These are phyloP conservation scores for Tetropium fuscum DNA, from an alignment of 2,888 invertebrate genomes.

Conservation along the genomic window DNA sequence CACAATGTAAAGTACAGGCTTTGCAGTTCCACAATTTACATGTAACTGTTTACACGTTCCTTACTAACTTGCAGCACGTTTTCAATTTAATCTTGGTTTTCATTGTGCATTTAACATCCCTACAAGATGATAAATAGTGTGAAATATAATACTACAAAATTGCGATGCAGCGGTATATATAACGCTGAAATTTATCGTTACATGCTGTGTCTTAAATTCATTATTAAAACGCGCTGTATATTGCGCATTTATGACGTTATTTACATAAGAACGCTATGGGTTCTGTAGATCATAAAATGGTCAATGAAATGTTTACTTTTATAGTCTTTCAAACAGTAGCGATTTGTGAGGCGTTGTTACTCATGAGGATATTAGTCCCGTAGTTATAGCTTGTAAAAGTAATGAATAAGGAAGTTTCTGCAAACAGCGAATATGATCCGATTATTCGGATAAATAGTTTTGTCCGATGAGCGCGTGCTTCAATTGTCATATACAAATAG, in stretches of 20 bases:
- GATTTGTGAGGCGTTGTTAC: too few relatives aligned
- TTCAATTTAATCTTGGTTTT: slow-evolving; percentile 25
- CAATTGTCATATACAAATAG: too few relatives aligned
- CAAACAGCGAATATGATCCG: too few relatives aligned
- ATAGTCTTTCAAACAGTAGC: too few relatives aligned
- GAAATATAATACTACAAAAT: slow-evolving; percentile 11
- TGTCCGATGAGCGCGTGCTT: too few relatives aligned
- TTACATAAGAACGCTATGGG: slow-evolving; percentile 13
- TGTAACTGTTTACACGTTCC: slow-evolving; percentile 5
- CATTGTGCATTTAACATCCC: slow-evolving; percentile 23
- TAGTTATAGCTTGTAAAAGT: too few relatives aligned
- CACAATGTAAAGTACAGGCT: slow-evolving; percentile 6
- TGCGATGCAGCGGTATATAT: neutral
- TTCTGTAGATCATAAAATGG: slow-evolving; percentile 4
- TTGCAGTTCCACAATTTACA: neutral
- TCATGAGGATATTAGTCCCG: too few relatives aligned
- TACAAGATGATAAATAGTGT: slow-evolving; percentile 11
- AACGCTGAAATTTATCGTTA: slow-evolving; percentile 13
- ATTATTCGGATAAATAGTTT: too few relatives aligned
- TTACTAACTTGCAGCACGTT: slow-evolving; percentile 10
- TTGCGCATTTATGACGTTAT: slow-evolving; percentile 6
- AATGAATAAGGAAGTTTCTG: too few relatives aligned
- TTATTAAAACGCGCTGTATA: slow-evolving; percentile 5
- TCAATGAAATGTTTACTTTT: slow-evolving; percentile 13
- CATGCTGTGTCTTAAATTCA: slow-evolving; percentile 11